phyloP scores from a whole-genome alignment of 2,888 invertebrate genomes.

The Quadroppia sp. region DNA sequence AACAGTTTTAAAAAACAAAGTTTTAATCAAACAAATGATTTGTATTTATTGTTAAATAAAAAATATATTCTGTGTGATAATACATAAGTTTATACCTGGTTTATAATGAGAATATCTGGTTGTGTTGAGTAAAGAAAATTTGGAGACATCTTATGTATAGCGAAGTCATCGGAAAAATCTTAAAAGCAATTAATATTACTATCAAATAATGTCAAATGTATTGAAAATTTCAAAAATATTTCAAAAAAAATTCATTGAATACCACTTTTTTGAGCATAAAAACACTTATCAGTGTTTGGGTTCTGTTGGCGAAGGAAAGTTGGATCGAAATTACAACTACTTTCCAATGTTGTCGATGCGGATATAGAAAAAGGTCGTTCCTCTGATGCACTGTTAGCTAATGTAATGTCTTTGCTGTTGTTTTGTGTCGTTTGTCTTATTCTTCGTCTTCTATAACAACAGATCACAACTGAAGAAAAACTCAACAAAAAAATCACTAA shows the following conservation, averaged over 20 bases:
- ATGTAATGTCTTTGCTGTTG: background rate
- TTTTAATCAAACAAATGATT: no score
- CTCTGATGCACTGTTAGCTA: slow-evolving; percentile 13
- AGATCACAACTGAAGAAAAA: slow-evolving; percentile 36
- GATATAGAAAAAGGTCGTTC: slow-evolving; percentile 27
- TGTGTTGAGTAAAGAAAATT: slow-evolving; percentile 3
- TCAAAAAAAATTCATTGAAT: background rate
- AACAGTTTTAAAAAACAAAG: no score
- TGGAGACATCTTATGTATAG: background rate
- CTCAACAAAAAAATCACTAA: background rate
- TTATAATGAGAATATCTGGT: slow-evolving; percentile 27
- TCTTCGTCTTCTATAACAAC: slow-evolving; percentile 27
- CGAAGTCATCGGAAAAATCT: slow-evolving; percentile 10
- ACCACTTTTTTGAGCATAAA: slow-evolving; percentile 30
- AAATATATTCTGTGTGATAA: no score
- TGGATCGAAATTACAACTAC: slow-evolving; percentile 25
- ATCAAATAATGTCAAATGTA: background rate
- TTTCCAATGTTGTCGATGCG: slow-evolving; percentile 15
- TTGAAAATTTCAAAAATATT: background rate
- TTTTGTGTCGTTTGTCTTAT: slow-evolving; percentile 19
- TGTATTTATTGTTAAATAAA: no score
- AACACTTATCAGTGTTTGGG: slow-evolving; percentile 26
- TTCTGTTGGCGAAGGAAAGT: slow-evolving; percentile 16
- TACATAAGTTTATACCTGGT: slow-evolving; percentile 28
- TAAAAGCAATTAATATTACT: background rate